Evolutionary conservation across 2,888 invertebrate genomes (phyloP), one percentile per base, ranked within the genome.

Genomic region (Amblyteles armatorius): DNA sequence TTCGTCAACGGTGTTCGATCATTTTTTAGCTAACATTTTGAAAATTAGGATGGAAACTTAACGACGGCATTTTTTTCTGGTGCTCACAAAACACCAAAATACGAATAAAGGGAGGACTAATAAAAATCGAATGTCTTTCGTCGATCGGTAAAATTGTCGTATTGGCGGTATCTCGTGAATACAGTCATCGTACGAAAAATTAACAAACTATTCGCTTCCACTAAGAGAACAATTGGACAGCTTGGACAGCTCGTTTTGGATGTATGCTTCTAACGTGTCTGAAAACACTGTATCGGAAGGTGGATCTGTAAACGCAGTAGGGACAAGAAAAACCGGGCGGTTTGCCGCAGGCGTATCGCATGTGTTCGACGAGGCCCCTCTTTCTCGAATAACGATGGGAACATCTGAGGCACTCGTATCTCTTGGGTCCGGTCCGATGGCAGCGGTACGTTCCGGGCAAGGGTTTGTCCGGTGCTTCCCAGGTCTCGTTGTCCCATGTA

Each of bases 271-370:
- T 57, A 57, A 22, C 57, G 13, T 57, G 57, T 22, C 57, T 22
- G 26, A 57, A 57, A 57, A 57, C 57, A 22, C 57, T 57, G 26
- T 88, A 89, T n/a, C 90, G 88, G 33, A 90, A 90, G 84, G 90
- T 92, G 52, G 90, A 88, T 57, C 83, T 79, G 73, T 91, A 90
- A 26, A 82, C 69, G 80, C 93, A 93, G 67, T 91, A 89, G 0
- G 90, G 90, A 55, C 92, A 92, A 36, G 89, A 88, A 80, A 91
- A 93, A 3, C 90, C 93, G 93, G 79, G 92, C 91, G 85, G 94
- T 94, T 57, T 57, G 0, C 89, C 89, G 82, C 90, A 91, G 79
- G 87, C 87, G 71, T 87, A 83, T 68, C 83, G 91, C 69, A 92
- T 85, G 76, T 94, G 94, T 44, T 92, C 89, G 26, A 90, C 91